Evolutionary conservation across 2,113 vertebrate species (phyloP), one percentile per base, ranked within the genome.

Genomic region (Hippocampus zosterae): DNA sequence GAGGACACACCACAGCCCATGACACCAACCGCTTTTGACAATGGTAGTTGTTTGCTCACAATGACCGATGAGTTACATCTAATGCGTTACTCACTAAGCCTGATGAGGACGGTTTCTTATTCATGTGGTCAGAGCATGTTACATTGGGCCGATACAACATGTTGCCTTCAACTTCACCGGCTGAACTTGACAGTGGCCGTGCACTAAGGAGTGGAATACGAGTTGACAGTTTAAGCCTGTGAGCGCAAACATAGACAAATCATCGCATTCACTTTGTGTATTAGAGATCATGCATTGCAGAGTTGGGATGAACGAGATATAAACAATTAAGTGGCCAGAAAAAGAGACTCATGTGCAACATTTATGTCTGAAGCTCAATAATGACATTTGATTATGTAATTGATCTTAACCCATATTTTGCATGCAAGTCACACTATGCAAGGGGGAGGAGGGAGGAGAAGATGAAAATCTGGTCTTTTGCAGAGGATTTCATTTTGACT

Each of bases 401-500:
- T 37, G 29, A 19, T 41, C 5, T 62, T 12, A n/a, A 16, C 6
- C 6, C 6, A 18, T 29, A 59, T 41, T 41, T n/a, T 40, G 16
- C 19, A 62, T 62, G 60, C 33, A 41, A 40, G 33, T 68, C 46
- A 62, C 11, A 73, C 29, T 33, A 55, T 53, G 53, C 44, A 23
- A 62, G 8, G 56, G 21, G n/a, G 2, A 1, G 12, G 25, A 63
- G 33, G 9, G 5, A 4, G 18, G 44, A 42, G 7, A 33, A 27
- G 68, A 9, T 67, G 29, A 53, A 69, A 60, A 71, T 60, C 3
- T 27, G 11, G 3, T 29, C 37, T 62, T 73, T 25, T 57, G 63
- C 33, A 9, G 29, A 56, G 65, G 67, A 67, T 79, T 65, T 71
- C 61, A 81, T 69, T 65, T 67, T 57, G 46, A 65, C 68, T 67